Base-by-base conservation (phyloP, 2,797 vertebrate species). In the Peromyscus aztecus region DNA sequence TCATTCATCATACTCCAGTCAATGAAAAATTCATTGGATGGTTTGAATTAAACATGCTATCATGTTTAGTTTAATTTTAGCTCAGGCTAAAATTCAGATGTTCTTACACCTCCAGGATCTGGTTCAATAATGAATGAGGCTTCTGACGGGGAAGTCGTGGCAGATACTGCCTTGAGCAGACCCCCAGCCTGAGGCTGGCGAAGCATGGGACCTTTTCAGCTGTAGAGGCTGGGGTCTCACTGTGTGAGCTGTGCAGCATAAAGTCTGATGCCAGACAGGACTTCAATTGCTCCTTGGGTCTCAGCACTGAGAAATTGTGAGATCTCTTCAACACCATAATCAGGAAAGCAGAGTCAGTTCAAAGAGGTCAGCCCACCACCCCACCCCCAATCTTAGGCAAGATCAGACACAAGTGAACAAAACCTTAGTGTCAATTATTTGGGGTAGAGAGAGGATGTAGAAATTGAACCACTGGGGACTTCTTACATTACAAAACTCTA, bases 1-100 rank as follows among this genome's bases (percentile, higher is more conserved):
- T 93, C 69, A 89, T 83, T 90, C 37, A 31, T 83, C 88, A 85
- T 17, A 73, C n/a, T 78, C 31, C 90, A 49, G 71, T 57, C 65
- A 78, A 94, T 89, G 81, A 78, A 94, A 94, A 82, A 91, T 84
- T 84, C 49, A 59, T 61, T 27, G 86, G 96, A 55, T 19, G 67
- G 59, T 46, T 89, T 89, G 89, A 91, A 96, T 94, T 94, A 92
- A 92, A 94, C 78, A 86, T 75, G 49, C 7, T 67, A 69, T 69
- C 82, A 78, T 85, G 63, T 52, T 85, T 85, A 69, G 83, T 85
- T 85, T 85, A 85, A 85, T 85, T 85, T 85, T 85, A 85, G 86
- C 59, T 89, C 67, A 89, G 73, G 43, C 73, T 92, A 71, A 95
- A 95, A 89, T 17, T 85, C 88, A 94, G 77, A 83, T 88, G 71